Conservation (phyloP, 2,113 vertebrate genomes). For the Sula dactylatra region DNA sequence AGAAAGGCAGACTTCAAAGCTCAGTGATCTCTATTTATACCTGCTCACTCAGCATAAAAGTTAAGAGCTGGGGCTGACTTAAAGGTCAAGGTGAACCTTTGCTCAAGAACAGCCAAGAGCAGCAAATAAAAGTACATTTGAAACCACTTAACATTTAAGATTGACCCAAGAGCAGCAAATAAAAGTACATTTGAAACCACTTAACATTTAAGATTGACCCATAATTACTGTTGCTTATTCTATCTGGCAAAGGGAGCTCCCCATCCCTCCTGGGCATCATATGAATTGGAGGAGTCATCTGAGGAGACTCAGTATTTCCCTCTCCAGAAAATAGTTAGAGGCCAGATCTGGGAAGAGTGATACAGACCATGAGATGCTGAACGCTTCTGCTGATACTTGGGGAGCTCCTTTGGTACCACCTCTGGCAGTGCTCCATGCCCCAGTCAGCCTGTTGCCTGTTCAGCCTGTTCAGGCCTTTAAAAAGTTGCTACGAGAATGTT, state of each 20-base stretch:
- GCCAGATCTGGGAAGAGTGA: neutral
- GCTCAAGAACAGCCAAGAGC: neutral
- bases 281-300: neutral
- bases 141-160: neutral
- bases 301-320: neutral
- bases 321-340: neutral
- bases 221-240: neutral
- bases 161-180: neutral
- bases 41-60: neutral
- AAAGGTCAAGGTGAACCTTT: neutral
- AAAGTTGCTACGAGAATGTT: neutral
- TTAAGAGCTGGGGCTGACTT: neutral
- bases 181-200: neutral
- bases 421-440: fast-evolving
- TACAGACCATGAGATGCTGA: neutral
- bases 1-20: neutral
- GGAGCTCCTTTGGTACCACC: neutral
- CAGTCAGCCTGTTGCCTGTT: neutral
- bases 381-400: neutral
- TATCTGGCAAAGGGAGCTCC: neutral
- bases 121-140: neutral
- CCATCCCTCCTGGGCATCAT: neutral
- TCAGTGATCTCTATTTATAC: neutral
- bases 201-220: neutral
- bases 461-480: neutral